Base-by-base conservation (phyloP, 2,888 invertebrate genomes). In the Baronia brevicornis region DNA sequence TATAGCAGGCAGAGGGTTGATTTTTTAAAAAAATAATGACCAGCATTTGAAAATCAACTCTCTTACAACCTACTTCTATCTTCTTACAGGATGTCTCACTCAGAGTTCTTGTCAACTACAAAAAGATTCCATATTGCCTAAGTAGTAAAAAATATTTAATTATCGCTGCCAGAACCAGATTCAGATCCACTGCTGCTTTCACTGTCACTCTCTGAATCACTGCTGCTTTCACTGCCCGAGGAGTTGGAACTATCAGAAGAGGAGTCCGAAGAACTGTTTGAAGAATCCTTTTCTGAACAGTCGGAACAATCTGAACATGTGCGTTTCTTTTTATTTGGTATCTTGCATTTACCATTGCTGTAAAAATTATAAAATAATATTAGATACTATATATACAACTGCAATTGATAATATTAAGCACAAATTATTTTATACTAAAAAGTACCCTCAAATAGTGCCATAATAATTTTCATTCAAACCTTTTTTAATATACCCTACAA, bases 241-340 rank as follows among this genome's bases (percentile, higher is more conserved):
- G 67, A 66, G 5, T 58, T 61, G 0, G 66, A 67, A 33, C 68
- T 67, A 8, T 55, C 67, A 0, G 73, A 70, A 0, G 66, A 65
- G 1, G 70, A 70, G 6, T 54, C 71, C 8, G 73, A 73, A 1
- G 67, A 67, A 39, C 70, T 72, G 14, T 51, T 60, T 0, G 71
- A 71, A 0, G 78, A 72, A 38, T 67, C 62, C 30, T 63, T 62
- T 15, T 58, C 64, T 0, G 74, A 73, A 35, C 65, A 59, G 36
- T 73, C 68, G 0, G 56, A 61, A 36, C 72, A 64, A 26, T 71
- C 68, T 1, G 63, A 59, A 6, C 49, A 48, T 1, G 45, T 43
- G 18, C 68, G 65, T 51, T 72, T 78, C 61, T 79, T 79, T 60
- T 79, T 79, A 37, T 54, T 65, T 1, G 78, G 70, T 34, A 75